Percentiles rank a stretch among this genome's conserved stretches.
Evolutionary conservation across 2,113 vertebrate species (phyloP).

Genomic region (Probosciger aterrimus): DNA sequence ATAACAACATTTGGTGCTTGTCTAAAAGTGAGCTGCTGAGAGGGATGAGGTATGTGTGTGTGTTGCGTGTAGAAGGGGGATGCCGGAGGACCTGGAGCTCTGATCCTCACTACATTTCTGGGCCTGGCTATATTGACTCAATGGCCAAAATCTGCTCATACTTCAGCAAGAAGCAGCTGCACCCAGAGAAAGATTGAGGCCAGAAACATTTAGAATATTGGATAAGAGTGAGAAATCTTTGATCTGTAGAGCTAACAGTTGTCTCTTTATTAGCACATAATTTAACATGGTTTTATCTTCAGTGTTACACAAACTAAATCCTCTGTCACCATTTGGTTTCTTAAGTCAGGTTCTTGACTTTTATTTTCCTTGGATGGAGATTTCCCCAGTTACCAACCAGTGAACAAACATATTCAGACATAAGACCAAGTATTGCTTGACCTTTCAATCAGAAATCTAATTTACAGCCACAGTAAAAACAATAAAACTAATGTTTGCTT

Average conservation of each 20-base stretch:
- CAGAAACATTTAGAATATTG: neutral
- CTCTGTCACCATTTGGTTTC: slow-evolving; percentile 4
- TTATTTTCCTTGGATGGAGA: slow-evolving; percentile 53
- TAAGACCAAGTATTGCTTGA: neutral
- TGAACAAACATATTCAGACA: neutral
- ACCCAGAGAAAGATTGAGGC: neutral
- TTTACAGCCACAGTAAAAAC: slow-evolving; percentile 19
- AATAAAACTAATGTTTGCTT: neutral
- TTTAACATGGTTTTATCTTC: slow-evolving; percentile 16
- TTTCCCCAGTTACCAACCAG: neutral
- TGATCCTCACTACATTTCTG: neutral
- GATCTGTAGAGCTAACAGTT: neutral
- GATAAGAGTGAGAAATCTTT: slow-evolving; percentile 11
- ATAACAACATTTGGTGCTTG: neutral
- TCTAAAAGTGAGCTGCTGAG: no score
- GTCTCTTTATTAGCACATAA: neutral
- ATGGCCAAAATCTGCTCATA: neutral
- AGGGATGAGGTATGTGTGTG: rapidly evolving
- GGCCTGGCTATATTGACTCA: neutral
- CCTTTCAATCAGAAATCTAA: neutral
- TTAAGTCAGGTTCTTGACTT: neutral
- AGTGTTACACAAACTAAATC: neutral
- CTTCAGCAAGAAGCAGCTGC: neutral
- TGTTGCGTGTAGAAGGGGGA: neutral
- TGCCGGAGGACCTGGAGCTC: neutral